Base-by-base conservation (phyloP, 2,113 vertebrate species). In the Xenopus laevis region DNA sequence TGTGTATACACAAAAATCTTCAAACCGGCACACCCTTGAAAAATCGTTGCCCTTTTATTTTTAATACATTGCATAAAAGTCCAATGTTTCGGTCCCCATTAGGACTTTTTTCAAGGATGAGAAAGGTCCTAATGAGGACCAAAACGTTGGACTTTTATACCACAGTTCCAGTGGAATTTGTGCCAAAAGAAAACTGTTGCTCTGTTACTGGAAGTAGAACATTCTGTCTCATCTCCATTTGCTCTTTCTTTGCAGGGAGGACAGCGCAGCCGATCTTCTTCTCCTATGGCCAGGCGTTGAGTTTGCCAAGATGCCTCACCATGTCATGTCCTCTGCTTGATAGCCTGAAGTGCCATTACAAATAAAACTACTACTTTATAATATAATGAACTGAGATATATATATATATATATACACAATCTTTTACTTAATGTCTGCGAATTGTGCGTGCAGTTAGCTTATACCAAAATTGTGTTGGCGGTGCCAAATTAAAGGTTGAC, bases 201-300 rank as follows among this genome's bases (percentile, higher is more conserved):
- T 27, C 23, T 2, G 4, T 27, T 27, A 27, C 23, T 27, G 23
- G 6, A 40, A 40, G 33, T 40, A 7, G 8, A 40, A 9, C 8
- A 9, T 40, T 40, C 8, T 40, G 33, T 40, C 33, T 40, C 33
- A 40, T 40, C 33, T 50, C 15, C 15, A 50, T 47, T 79, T 65
- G 80, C 1, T 81, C 68, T 84, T 79, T 88, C 62, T 55, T 58
- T 52, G 1, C 87, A 98, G 97, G 95, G 93, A 81, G 85, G 95
- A 84, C 88, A 79, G 67, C 84, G 84, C 59, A 78, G 92, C 87
- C 92, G 95, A 81, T 94, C 95, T n/a, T 90, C 95, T 72, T 98
- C 97, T 58, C 95, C 96, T 69, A 86, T 92, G 83, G 89, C 93
- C 40, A 94, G 96, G 87, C 96, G 95, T 87, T 98, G 94, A 98